phyloP scores from a whole-genome alignment of 2,113 vertebrate species.

The Chloroceryle aenea region DNA sequence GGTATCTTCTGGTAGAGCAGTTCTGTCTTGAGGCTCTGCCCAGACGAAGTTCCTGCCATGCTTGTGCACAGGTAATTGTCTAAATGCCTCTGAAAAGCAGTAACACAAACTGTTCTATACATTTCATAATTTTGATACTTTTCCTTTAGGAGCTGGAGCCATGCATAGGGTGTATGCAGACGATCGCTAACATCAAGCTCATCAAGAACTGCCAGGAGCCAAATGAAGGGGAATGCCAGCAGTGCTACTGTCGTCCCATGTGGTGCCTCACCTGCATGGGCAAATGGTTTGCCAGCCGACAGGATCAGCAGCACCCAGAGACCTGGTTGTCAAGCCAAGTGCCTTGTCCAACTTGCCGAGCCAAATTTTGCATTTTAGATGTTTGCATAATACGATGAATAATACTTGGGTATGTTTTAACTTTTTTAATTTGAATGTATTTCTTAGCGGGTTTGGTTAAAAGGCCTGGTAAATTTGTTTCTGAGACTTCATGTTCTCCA shows the following conservation, averaged over 20 bases:
- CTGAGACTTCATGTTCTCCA: neutral
- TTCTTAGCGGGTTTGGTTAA: neutral
- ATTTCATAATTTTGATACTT: neutral
- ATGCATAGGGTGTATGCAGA: slow-evolving; percentile 95
- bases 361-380: slow-evolving; percentile 93
- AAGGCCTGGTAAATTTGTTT: neutral
- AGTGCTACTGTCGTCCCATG: slow-evolving; percentile 94
- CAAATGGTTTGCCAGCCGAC: slow-evolving; percentile 95
- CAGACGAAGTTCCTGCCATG: neutral
- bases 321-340: slow-evolving; percentile 92
- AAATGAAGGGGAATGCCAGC: slow-evolving; percentile 83
- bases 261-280: slow-evolving; percentile 96
- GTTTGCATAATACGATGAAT: slow-evolving; percentile 85
- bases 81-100: neutral
- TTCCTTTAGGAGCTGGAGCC: slow-evolving; percentile 85
- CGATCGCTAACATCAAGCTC: slow-evolving; percentile 85
- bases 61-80: neutral
- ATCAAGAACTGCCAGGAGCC: slow-evolving; percentile 82
- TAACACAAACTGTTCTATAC: neutral
- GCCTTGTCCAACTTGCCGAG: slow-evolving; percentile 92
- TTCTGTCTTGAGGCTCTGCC: neutral
- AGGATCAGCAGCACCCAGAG: slow-evolving; percentile 91
- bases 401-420: neutral
- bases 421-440: neutral
- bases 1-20: neutral